Evolutionary conservation across 2,888 invertebrate species (phyloP), one percentile per base, ranked within the genome.

Genomic region (Dioctria rufipes): DNA sequence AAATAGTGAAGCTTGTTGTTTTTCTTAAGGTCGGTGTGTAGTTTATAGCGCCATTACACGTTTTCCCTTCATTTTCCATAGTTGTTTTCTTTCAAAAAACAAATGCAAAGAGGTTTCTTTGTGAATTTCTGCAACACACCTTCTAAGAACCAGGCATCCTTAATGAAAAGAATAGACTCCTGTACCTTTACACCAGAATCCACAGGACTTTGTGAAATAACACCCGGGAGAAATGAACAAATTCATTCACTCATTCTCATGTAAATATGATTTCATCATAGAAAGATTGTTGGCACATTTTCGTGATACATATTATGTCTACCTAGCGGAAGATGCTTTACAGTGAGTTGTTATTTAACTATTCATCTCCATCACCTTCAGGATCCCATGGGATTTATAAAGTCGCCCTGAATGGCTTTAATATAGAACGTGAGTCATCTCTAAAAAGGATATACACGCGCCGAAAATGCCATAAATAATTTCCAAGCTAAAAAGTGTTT

Each of bases 151-250:
- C n/a, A 67, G 67, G 8, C 46, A 43, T 25, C 43, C 8, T 46
- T 67, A 46, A 67, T 46, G 25, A 67, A 67, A 66, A 67, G 46
- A 67, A 25, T 25, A 8, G 46, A 67, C 9, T 13, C 67, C 42
- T 66, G 67, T 46, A 67, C 67, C 25, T n/a, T 43, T 3, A 51
- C 11, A 51, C 25, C 5, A 40, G 71, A 49, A 11, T 37, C 46
- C 46, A 25, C 25, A 46, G 8, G 46, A 8, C 8, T 46, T 25
- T 25, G 25, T 46, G 8, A 60, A 60, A 75, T 13, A 60, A 58
- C 75, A 75, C 75, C 61, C 75, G 75, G 75, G 75, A 60, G 75
- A 75, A 75, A 75, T 75, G 75, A 60, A 60, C 73, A 58, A 73
- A 73, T 73, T 73, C 73, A 58, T 73, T 73, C 58, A 73, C 58